Evolutionary conservation across 1,140 invertebrate species (phyloP), one percentile per base, ranked within the genome.

Genomic region (Hydropsyche tenuis): DNA sequence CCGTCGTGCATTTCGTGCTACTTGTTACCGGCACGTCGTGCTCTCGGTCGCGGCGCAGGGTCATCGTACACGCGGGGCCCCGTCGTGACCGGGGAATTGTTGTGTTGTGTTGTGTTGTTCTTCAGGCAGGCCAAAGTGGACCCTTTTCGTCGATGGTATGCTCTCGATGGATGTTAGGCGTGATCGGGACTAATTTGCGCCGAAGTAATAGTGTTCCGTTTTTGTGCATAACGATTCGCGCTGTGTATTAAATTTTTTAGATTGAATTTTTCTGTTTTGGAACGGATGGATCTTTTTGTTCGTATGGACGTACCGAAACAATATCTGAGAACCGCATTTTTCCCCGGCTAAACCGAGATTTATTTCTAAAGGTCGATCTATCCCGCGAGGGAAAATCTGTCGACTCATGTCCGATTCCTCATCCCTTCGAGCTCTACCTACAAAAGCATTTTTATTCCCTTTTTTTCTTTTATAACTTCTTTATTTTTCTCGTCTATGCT

Each of bases 21-120:
- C 63, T 60, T 60, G 56, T 60, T 60, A 25, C 23, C n/a, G n/a
- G 63, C 63, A 11, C 30, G 63, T 65, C 63, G 63, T 65, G 63
- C 63, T 27, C n/a, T n/a, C n/a, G n/a, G n/a, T 18, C 9, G 53
- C 22, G 12, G 22, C n/a, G 22, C 20, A 60, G 22, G 56, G 56
- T 60, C 56, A 60, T 60, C 63, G 63, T 65, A 18, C 63, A 45
- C n/a, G 23, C 6, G 23, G 11, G 9, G 23, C 4, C 3, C 3
- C 30, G 37, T 65, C 63, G 63, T 65, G 63, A 65, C 63, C 43
- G 1, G 63, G 18, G 23, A 42, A 43, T 60, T 25, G 22, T 60
- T 60, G 22, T 25, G 20, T 23, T 14, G 23, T 25, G 51, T 53
- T 16, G n/a, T n/a, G n/a, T n/a, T n/a, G n/a, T n/a, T n/a, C n/a